A percentile compares a stretch with the other conserved stretches of the same genome.
Evolutionary conservation across 2,113 vertebrate genomes (phyloP).

Genomic region (Zosterops japonicus): DNA sequence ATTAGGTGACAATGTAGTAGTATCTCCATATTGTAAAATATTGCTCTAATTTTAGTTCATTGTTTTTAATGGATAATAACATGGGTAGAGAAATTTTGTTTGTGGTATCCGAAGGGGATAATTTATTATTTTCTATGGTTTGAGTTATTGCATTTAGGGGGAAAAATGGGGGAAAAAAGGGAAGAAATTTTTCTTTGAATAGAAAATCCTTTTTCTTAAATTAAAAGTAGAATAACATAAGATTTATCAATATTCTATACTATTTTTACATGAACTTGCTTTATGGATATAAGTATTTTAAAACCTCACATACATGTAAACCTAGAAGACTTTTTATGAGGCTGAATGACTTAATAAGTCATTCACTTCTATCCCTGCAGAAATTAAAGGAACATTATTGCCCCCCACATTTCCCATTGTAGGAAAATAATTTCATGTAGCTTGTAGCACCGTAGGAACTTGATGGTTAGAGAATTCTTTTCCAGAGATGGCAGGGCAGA

Average conservation of each 20-base stretch:
- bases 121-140: background rate
- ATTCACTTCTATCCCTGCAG: background rate
- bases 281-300: background rate
- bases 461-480: background rate
- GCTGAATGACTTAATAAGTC: background rate
- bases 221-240: background rate
- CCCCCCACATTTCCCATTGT: accelerated
- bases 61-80: background rate
- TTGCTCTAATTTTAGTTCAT: background rate
- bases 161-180: accelerated
- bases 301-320: background rate
- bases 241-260: background rate
- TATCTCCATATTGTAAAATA: background rate
- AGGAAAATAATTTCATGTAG: background rate
- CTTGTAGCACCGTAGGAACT: background rate
- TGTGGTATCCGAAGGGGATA: background rate
- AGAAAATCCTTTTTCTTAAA: background rate
- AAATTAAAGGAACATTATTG: background rate
- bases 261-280: background rate
- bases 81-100: background rate
- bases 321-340: background rate
- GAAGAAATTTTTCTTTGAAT: background rate
- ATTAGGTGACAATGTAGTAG: background rate
- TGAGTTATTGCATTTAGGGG: background rate
- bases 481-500: background rate